phyloP scores from a whole-genome alignment of 2,113 vertebrate genomes.

The Tachuris rubrigastra region DNA sequence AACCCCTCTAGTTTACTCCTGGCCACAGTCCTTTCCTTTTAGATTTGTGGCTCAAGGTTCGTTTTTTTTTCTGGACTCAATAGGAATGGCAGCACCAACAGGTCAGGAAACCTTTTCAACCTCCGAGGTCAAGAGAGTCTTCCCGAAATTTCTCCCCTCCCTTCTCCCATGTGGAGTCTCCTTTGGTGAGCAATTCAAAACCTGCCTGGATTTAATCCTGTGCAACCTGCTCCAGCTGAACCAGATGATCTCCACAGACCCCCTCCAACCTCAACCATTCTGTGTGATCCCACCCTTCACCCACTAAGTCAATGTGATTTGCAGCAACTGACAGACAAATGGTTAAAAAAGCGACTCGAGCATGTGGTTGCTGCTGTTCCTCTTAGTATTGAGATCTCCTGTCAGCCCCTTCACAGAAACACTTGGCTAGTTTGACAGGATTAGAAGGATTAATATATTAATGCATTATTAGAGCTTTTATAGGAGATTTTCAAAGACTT shows the following conservation, averaged over 20 bases:
- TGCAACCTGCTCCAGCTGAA: neutral
- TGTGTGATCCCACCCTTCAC: neutral
- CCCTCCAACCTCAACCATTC: neutral
- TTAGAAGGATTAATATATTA: constrained; percentile 78
- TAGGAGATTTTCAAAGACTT: constrained; percentile 71
- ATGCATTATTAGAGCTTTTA: constrained; percentile 74
- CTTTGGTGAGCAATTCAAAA: too few species aligned
- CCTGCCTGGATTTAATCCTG: neutral
- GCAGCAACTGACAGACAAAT: neutral
- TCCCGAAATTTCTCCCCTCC: neutral
- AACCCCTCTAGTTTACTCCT: neutral
- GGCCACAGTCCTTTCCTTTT: neutral
- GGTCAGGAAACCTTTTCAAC: neutral
- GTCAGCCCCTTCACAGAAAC: constrained; percentile 12
- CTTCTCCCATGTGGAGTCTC: neutral
- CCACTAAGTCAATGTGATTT: neutral
- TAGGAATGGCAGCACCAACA: neutral
- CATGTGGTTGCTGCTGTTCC: neutral
- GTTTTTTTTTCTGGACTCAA: neutral
- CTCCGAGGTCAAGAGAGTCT: neutral
- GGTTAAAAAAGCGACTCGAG: neutral
- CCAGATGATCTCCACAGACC: neutral
- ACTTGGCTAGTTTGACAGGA: constrained; percentile 71
- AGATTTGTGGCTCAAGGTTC: neutral
- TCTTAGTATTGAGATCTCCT: neutral